These are phyloP conservation scores for Choreutis nemorana DNA, from an alignment of 2,888 invertebrate species.

Conservation along the genomic window DNA sequence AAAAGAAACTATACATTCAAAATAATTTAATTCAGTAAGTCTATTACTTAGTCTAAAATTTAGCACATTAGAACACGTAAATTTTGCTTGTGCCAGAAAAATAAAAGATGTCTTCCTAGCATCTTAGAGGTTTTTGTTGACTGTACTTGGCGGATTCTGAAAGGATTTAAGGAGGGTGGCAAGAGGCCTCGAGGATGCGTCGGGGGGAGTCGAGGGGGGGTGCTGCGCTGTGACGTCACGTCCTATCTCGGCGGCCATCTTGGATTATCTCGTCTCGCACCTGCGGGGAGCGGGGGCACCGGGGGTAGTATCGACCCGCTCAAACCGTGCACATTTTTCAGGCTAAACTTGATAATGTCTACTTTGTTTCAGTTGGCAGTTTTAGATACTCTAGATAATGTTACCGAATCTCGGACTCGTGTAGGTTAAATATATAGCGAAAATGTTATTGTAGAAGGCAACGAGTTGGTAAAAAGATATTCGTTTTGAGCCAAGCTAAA, in stretches of 20 bases:
- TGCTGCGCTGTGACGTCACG: constrained; percentile 62
- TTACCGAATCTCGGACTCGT: too few relatives aligned
- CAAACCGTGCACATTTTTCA: constrained; percentile 55
- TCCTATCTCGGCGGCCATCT: constrained; percentile 68
- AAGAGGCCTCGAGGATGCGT: constrained; percentile 58
- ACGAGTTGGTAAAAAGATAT: too few relatives aligned
- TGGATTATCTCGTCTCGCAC: constrained; percentile 68
- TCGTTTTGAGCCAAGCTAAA: too few relatives aligned
- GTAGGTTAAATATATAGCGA: too few relatives aligned
- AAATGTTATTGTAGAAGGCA: too few relatives aligned
- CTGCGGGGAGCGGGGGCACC: constrained; percentile 49
- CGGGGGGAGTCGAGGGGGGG: constrained; percentile 29
- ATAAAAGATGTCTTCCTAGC: neutral
- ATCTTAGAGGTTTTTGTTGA: too few relatives aligned
- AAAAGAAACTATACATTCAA: too few relatives aligned
- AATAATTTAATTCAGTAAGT: too few relatives aligned
- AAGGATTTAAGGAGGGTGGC: constrained; percentile 65
- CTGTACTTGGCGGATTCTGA: constrained; percentile 49
- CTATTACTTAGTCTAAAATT: too few relatives aligned
- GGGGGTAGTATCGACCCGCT: constrained; percentile 49
- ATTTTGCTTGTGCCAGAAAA: too few relatives aligned
- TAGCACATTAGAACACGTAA: too few relatives aligned
- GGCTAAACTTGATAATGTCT: constrained; percentile 33
- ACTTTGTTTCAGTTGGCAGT: constrained; percentile 1
- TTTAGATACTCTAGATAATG: too few relatives aligned